phyloP scores from a whole-genome alignment of 2,113 vertebrate genomes.

The Myocastor coypus region DNA sequence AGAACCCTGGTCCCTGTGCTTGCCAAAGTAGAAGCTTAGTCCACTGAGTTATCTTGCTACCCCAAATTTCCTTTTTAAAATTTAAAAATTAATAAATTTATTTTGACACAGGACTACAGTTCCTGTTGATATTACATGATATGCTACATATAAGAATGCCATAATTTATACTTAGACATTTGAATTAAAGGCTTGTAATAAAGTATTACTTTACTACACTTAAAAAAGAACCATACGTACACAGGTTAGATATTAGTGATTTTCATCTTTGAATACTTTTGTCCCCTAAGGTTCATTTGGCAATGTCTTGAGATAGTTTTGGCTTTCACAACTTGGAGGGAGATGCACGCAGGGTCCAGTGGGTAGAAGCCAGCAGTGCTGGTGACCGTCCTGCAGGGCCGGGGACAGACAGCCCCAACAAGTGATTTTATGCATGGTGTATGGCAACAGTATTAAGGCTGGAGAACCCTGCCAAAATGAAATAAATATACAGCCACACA shows the following conservation, averaged over 20 bases:
- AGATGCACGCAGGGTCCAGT: background rate
- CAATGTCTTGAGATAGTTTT: background rate
- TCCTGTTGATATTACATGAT: background rate
- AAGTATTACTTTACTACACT: background rate
- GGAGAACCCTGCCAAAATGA: background rate
- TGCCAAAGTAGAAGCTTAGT: no score
- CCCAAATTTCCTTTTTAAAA: background rate
- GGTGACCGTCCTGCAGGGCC: background rate
- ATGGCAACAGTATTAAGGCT: background rate
- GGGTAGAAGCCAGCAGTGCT: background rate
- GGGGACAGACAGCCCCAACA: background rate
- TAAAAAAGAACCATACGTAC: background rate
- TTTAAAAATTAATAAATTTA: background rate
- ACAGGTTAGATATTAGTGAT: background rate
- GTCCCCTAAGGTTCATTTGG: background rate
- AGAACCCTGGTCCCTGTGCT: no score
- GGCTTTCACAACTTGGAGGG: background rate
- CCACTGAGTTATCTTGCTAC: no score
- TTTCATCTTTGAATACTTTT: background rate
- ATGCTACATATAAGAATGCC: background rate
- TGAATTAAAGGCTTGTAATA: background rate
- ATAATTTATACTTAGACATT: background rate
- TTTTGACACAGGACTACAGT: background rate
- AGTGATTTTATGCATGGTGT: background rate
- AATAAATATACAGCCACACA: background rate